These are phyloP conservation scores for Pagetopsis macropterus DNA, from an alignment of 2,797 vertebrate species.

Conservation along the genomic window DNA sequence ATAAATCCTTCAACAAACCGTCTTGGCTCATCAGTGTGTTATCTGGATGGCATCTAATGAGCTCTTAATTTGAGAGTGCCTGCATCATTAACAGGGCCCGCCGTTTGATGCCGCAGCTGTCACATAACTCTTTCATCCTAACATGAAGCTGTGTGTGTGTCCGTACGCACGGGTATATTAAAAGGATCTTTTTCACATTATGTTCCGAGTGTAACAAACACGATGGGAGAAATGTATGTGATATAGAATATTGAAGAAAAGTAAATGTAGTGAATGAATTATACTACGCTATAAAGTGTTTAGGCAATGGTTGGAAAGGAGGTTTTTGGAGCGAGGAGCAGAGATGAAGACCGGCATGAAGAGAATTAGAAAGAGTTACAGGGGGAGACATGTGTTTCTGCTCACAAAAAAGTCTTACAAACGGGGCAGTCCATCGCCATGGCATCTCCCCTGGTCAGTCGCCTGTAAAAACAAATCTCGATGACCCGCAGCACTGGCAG, in stretches of 20 bases:
- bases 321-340: background rate
- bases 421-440: constrained; percentile 5
- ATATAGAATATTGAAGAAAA: background rate
- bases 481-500: constrained; percentile 44
- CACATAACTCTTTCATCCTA: constrained; percentile 65
- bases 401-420: constrained; percentile 41
- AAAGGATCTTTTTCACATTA: background rate
- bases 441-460: constrained; percentile 38
- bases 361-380: constrained; percentile 13
- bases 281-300: background rate
- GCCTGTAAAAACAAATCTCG: constrained; percentile 47
- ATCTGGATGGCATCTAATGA: constrained; percentile 68
- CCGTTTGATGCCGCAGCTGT: constrained; percentile 73
- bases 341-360: background rate
- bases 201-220: constrained; percentile 6
- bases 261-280: background rate
- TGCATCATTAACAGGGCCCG: constrained; percentile 65
- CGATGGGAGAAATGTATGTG: background rate
- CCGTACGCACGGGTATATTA: background rate
- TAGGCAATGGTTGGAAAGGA: background rate
- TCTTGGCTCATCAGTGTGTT: constrained; percentile 60
- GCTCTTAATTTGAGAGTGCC: constrained; percentile 66
- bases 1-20: constrained; percentile 58
- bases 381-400: constrained; percentile 35
- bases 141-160: constrained; percentile 3